These are phyloP conservation scores for Drosophila tani DNA, from an alignment of 1,140 invertebrate genomes.

Conservation along the genomic window DNA sequence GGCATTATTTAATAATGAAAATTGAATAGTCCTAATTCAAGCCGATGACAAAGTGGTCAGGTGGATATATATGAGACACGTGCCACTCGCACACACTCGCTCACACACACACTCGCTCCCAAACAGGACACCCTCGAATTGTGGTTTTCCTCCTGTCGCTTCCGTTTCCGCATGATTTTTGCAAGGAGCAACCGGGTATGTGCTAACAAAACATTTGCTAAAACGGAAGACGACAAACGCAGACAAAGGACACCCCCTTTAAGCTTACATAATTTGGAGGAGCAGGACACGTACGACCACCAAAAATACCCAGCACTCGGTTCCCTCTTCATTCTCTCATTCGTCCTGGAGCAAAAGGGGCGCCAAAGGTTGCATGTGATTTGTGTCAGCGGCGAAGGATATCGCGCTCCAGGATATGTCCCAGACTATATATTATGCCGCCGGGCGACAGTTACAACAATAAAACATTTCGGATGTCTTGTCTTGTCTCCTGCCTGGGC, in stretches of 20 bases:
- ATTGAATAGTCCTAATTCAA: constrained; percentile 80
- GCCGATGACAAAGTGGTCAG: constrained; percentile 63
- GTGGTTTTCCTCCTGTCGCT: constrained; percentile 81
- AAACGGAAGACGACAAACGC: constrained; percentile 80
- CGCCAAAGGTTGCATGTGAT: constrained; percentile 77
- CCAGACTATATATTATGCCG: constrained; percentile 79
- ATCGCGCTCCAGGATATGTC: constrained; percentile 54
- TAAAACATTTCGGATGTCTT: constrained; percentile 81
- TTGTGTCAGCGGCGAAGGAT: constrained; percentile 63
- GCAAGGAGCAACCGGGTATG: constrained; percentile 60
- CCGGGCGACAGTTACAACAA: constrained; percentile 79
- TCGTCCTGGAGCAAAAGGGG: constrained; percentile 5
- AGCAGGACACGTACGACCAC: constrained; percentile 62
- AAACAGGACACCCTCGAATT: constrained; percentile 62
- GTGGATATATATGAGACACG: constrained; percentile 46
- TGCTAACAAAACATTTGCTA: constrained; percentile 81
- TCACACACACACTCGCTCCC: constrained; percentile 18
- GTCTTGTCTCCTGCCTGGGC: constrained; percentile 39
- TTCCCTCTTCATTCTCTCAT: constrained; percentile 23
- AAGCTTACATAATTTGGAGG: constrained; percentile 77
- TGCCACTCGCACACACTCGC: constrained; percentile 49
- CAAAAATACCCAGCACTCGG: constrained; percentile 50
- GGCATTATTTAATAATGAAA: constrained; percentile 82
- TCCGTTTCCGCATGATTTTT: constrained; percentile 83
- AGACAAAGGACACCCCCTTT: constrained; percentile 61